A percentile compares a stretch with the other conserved stretches of the same genome.
These are phyloP conservation scores for Peromyscus californicus DNA, from an alignment of 2,113 vertebrate genomes.

Conservation along the genomic window DNA sequence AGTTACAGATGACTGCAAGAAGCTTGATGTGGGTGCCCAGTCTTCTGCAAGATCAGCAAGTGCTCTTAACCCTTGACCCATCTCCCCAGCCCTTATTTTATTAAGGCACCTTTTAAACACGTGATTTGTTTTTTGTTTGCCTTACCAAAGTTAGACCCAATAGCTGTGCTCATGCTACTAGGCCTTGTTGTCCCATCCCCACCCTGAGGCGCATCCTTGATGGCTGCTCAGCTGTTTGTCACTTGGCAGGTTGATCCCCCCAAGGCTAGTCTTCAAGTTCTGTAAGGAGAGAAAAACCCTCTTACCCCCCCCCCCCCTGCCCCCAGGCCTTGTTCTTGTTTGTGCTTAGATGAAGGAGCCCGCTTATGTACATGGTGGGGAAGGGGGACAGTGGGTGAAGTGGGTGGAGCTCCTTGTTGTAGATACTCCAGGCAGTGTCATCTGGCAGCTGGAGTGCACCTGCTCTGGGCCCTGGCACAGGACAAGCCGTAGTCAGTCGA, in stretches of 20 bases:
- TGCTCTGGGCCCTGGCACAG: too few relatives aligned
- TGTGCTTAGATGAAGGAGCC: background rate
- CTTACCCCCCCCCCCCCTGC: too few relatives aligned
- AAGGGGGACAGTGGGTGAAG: background rate
- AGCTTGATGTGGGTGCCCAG: background rate
- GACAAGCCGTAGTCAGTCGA: background rate
- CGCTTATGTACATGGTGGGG: background rate
- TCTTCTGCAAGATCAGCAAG: background rate
- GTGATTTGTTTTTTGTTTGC: background rate
- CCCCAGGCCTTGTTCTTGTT: background rate
- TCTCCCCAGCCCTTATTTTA: background rate
- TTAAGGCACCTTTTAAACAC: background rate
- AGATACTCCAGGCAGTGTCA: background rate
- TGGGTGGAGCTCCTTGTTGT: background rate
- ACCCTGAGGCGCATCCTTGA: background rate
- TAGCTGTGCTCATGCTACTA: background rate
- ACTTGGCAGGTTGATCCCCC: background rate
- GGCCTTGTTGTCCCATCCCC: background rate
- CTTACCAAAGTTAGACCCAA: background rate
- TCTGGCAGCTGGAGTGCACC: rapidly evolving
- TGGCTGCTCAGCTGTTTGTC: background rate
- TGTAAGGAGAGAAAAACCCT: background rate
- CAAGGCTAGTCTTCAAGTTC: background rate
- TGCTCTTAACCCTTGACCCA: background rate
- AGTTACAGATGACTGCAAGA: background rate